phyloP scores from a whole-genome alignment of 2,797 vertebrate genomes.

The Hypotaenidia philippensis region DNA sequence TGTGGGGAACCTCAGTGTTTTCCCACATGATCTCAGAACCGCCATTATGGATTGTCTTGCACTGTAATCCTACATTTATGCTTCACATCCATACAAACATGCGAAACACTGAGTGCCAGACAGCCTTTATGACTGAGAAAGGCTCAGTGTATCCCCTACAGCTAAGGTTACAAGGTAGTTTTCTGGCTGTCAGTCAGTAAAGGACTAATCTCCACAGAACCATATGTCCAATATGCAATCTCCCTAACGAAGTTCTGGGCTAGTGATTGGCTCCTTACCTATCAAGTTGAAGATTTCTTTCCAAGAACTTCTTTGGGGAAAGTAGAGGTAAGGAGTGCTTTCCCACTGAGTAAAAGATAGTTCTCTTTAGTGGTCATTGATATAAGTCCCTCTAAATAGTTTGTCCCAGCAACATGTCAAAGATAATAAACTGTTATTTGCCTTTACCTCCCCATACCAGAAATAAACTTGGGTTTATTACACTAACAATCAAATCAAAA shows the following conservation, averaged over 20 bases:
- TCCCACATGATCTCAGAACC: neutral
- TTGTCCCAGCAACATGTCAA: neutral
- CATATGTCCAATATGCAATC: neutral
- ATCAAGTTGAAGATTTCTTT: neutral
- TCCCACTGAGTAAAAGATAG: neutral
- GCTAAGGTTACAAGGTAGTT: neutral
- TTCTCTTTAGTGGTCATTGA: neutral
- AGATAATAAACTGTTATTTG: neutral
- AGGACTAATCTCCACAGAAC: neutral
- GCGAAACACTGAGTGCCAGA: neutral
- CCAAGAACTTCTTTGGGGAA: neutral
- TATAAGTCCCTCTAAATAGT: neutral
- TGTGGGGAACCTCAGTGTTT: neutral
- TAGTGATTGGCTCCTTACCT: neutral
- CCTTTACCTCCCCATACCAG: neutral
- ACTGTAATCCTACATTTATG: neutral
- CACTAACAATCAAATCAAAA: neutral
- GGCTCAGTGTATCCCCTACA: neutral
- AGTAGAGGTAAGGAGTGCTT: neutral
- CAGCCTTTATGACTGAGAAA: fast-evolving
- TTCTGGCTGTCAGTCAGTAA: neutral
- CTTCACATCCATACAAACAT: neutral
- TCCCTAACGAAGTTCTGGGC: neutral
- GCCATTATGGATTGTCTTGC: neutral
- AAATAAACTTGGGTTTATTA: neutral